Base-by-base conservation (phyloP, 2,888 invertebrate genomes). In the Salpingus planirostris region DNA sequence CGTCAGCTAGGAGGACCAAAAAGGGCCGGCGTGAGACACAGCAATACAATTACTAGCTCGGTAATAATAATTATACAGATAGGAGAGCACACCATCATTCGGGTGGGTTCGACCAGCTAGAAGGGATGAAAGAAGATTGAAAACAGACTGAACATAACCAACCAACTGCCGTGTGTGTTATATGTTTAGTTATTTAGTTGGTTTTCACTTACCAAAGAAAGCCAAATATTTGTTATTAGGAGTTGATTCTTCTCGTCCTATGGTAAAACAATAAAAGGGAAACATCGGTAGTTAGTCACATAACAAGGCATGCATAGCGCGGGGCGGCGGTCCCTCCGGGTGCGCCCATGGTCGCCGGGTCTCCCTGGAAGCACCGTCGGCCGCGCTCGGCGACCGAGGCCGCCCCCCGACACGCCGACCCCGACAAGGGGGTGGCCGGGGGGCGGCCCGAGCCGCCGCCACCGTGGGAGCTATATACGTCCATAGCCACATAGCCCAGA, bases 171-270 rank as follows among this genome's bases (percentile, higher is more conserved):
- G 63, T 63, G 63, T 64, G 63, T 62, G 62, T 60, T 52, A 53
- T 52, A 55, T 55, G 50, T 60, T 62, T 57, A 60, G 54, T 62
- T 60, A 60, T 54, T 61, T 59, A 61, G 57, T 63, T 63, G 62
- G 62, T 62, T 63, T 62, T 74, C 76, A 86, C 86, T 87, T 82
- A 86, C 87, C 84, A 87, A 82, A 76, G 86, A 85, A 78, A 87
- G 84, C 88, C 88, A 89, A 75, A 87, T 84, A 80, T 88, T 88
- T 76, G 87, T 82, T 74, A 87, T 85, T 76, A 89, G 81, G 76
- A 87, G 83, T 80, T 88, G 88, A 77, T 88, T 88, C 81, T 88
- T 88, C 82, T 88, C 87, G 79, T 88, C 87, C 87, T 87, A 81
- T 77, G 71, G 71, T 65, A 75, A 75, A 76, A 77, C 76, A 77